Base-by-base conservation (phyloP, 2,888 invertebrate species). In the Nymphalis urticae region DNA sequence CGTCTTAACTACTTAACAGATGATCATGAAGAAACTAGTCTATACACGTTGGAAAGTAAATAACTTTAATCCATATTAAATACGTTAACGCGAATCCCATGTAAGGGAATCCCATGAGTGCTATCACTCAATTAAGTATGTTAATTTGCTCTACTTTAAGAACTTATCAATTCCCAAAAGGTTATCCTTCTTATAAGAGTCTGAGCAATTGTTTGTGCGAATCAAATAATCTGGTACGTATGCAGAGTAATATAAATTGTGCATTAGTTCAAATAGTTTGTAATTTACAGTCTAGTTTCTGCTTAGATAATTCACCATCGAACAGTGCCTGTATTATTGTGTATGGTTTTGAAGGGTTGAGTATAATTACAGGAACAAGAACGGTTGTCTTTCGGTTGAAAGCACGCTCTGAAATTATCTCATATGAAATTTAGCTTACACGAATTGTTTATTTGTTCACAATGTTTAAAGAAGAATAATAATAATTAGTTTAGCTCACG, bases 41-140 rank as follows among this genome's bases (percentile, higher is more conserved):
- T 13, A n/a, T n/a, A n/a, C 36, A 17, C 10, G 21, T 36, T 42
- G 58, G 19, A 56, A 56, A 27, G 27, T 17, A 32, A 56, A 56
- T 32, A n/a, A 32, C 17, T 32, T 1, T 1, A 42, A 19, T 56
- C 54, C 54, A 7, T 56, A 24, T 58, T 58, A 58, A 58, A 58
- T 58, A 36, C 16, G 50, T 24, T 51, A 59, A 68, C 79, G 78
- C 76, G 75, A 73, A 79, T 80, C 77, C 77, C 77, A 80, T 81
- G 80, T 81, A 73, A 74, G 77, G 66, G 64, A 75, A 71, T 72
- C 87, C 81, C 85, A 19, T 13, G 81, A 80, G 86, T 77, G 74
- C 79, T 82, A 86, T 87, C 83, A 78, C 73, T 86, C 84, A 85
- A 80, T 84, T 83, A 85, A 80, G 74, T 77, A 71, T 73, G 73